Evolutionary conservation across 2,888 invertebrate genomes (phyloP).

Genomic region (Idaea dimidiata): DNA sequence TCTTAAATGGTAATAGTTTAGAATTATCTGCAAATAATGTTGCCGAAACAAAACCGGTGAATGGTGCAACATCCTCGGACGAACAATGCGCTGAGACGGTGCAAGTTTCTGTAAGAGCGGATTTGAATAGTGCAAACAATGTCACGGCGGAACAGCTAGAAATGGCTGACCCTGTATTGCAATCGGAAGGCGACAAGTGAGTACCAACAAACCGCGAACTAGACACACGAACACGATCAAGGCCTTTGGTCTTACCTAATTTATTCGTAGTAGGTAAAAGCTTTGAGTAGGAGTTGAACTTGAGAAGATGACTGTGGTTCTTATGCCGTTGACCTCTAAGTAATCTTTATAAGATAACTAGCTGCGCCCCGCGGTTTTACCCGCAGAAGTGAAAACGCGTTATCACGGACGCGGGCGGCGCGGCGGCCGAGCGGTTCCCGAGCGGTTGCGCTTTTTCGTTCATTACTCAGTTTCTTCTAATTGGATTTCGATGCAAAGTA

Average conservation of each 20-base stretch:
- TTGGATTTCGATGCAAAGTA: too few relatives aligned
- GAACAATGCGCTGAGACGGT: conserved; percentile 20
- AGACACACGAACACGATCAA: neutral
- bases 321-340: too few relatives aligned
- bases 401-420: too few relatives aligned
- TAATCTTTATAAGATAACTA: too few relatives aligned
- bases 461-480: too few relatives aligned
- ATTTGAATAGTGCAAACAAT: conserved; percentile 30
- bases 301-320: too few relatives aligned
- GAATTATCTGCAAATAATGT: conserved; percentile 12
- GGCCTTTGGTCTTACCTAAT: neutral
- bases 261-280: neutral
- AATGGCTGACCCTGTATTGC: conserved; percentile 27
- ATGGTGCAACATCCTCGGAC: conserved; percentile 32
- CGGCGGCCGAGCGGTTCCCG: too few relatives aligned
- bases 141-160: conserved; percentile 26
- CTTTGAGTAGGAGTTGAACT: too few relatives aligned
- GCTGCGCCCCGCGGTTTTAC: too few relatives aligned
- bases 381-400: too few relatives aligned
- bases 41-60: conserved; percentile 25
- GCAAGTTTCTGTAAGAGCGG: conserved; percentile 35
- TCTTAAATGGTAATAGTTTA: conserved; percentile 7
- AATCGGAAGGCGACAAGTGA: conserved; percentile 3
- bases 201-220: neutral
- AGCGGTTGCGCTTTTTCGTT: too few relatives aligned